Evolutionary conservation across 2,113 vertebrate genomes (phyloP).

Genomic region (Thalassarche chlororhynchos): DNA sequence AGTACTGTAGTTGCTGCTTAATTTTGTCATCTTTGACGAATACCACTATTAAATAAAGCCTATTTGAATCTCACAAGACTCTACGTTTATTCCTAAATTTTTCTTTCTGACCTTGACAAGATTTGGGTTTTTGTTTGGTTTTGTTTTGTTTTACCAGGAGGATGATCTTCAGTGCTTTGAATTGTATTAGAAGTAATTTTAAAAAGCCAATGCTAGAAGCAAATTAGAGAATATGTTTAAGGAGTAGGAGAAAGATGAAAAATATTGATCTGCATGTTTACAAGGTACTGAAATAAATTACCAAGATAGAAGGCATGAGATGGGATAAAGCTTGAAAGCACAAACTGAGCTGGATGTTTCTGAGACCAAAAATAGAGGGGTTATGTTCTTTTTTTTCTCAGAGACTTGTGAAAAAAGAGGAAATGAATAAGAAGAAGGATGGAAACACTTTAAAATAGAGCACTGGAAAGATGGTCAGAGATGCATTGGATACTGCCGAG

Average conservation of each 20-base stretch:
- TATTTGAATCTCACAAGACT: background rate
- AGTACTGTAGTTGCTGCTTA: background rate
- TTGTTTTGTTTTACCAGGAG: background rate
- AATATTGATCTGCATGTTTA: background rate
- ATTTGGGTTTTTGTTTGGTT: background rate
- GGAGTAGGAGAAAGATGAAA: background rate
- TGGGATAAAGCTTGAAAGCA: background rate
- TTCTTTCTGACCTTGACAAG: background rate
- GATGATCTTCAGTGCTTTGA: background rate
- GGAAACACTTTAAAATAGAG: background rate
- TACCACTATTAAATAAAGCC: background rate
- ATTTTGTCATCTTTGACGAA: background rate
- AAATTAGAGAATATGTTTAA: background rate
- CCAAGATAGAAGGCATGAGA: background rate
- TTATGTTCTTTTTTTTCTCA: background rate
- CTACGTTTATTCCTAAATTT: background rate
- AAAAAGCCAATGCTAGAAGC: background rate
- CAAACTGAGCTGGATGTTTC: background rate
- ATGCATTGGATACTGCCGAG: background rate
- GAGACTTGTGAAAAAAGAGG: background rate
- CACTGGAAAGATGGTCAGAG: background rate
- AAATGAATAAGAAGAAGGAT: background rate
- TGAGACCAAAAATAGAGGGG: background rate
- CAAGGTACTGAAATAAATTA: background rate
- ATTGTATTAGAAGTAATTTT: background rate